These are phyloP conservation scores for Tethea ocularis DNA, from an alignment of 2,888 invertebrate genomes.

Conservation along the genomic window DNA sequence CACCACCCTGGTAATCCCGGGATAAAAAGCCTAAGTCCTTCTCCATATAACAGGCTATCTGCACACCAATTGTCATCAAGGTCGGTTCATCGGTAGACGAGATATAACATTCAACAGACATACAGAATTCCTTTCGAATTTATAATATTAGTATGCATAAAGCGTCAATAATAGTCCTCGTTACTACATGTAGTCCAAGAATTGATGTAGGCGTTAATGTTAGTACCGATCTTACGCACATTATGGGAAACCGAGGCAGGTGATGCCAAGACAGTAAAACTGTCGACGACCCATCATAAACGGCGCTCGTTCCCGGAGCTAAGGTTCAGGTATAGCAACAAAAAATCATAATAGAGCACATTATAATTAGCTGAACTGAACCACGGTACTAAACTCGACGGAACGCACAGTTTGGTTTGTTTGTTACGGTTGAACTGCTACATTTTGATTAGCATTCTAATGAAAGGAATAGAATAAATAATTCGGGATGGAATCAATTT, in stretches of 20 bases:
- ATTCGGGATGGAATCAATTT: neutral
- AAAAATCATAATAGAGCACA: slow-evolving; percentile 1
- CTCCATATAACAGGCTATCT: too few species aligned
- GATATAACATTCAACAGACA: too few species aligned
- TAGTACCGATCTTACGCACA: slow-evolving; percentile 7
- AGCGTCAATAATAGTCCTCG: neutral
- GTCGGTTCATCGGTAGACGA: too few species aligned
- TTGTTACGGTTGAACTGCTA: neutral
- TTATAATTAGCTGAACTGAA: slow-evolving; percentile 1
- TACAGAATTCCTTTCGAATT: too few species aligned
- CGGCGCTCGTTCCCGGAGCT: neutral
- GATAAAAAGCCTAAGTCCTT: too few species aligned
- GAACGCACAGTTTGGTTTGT: neutral
- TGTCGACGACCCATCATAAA: slow-evolving; percentile 11
- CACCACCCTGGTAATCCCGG: too few species aligned
- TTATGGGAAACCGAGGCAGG: slow-evolving; percentile 6
- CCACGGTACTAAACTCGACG: too few species aligned
- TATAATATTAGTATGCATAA: too few species aligned
- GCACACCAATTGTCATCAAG: too few species aligned
- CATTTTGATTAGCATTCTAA: neutral
- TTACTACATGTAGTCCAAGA: neutral
- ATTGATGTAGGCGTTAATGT: slow-evolving; percentile 6
- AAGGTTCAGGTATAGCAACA: neutral
- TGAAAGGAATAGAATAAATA: neutral
- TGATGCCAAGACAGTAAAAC: slow-evolving; percentile 10